Base-by-base conservation (phyloP, 2,113 vertebrate genomes). In the Heterotis niloticus region DNA sequence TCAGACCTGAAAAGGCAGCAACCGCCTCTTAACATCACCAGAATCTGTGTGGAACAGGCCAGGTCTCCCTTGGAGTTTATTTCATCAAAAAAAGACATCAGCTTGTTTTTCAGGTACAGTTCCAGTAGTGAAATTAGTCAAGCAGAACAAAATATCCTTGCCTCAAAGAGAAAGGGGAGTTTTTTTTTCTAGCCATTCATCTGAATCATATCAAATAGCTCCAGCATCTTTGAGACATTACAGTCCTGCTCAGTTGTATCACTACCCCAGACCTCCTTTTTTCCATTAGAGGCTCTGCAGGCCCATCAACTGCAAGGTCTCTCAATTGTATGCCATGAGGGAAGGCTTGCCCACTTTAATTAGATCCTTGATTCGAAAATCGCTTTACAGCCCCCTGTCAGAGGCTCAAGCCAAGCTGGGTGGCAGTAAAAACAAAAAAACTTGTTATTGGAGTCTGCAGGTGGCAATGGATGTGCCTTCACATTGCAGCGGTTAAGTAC, bases 341-440 rank as follows among this genome's bases (percentile, higher is more conserved):
- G 64, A 52, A 74, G 80, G 80, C 83, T 83, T 86, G 82, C 85
- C 78, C 44, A 81, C 75, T 81, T 87, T 85, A 89, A 91, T 91
- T 87, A 89, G 81, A 88, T 87, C 78, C 83, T 81, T 89, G 82
- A 87, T 89, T 86, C 80, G 82, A 88, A 88, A 88, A 87, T 83
- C 80, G 79, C 72, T 89, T 83, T 78, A 82, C 79, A 60, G 69
- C 86, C 76, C 54, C 12, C 28, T 44, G 51, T 64, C 13, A 29
- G 71, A 84, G 76, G 77, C 73, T 79, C 44, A 69, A 17, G 11
- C 74, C 75, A 68, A 57, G 77, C 72, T 59, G 60, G 18, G 66
- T 52, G 23, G 71, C 26, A 70, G 34, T 26, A 28, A 57, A 78
- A 64, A 67, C 69, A 56, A 18, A 83, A 57, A 60, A 28, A 72